Base-by-base conservation (phyloP, 2,888 invertebrate species). In the Lasius fuliginosus region DNA sequence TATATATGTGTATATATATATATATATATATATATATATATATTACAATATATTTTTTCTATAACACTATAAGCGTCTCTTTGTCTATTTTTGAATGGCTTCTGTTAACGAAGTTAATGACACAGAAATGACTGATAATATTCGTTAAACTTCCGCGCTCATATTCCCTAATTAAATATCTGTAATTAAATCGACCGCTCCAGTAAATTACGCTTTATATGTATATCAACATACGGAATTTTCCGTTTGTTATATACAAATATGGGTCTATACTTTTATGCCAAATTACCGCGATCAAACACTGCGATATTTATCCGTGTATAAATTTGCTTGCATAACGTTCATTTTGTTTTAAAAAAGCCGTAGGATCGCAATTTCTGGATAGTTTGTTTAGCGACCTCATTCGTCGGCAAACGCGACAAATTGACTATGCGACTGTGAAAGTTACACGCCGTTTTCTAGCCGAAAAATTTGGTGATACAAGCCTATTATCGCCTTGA, bases 51-150 rank as follows among this genome's bases (percentile, higher is more conserved):
- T 27, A 27, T 18, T 62, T 49, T 18, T 62, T 60, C 8, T 30
- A 42, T 74, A 12, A 67, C 1, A 27, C 0, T 67, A 49, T 53
- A 36, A 75, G 30, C 15, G 8, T n/a, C 42, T 62, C 4, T 23
- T 42, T 27, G 6, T 8, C 23, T 23, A 27, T 27, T 30, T 8
- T 76, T 76, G 67, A n/a, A 40, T 53, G 27, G 53, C 53, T 53
- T 67, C 76, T 40, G 42, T 76, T 76, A 76, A 76, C 36, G 12
- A 67, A 68, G 9, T 76, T 76, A 76, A 67, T 27, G 23, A 67
- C n/a, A 53, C 30, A 67, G 18, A 53, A 67, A 67, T 67, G 18
- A 53, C n/a, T 67, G 67, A n/a, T 30, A 15, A 62, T 33, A 64
- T 46, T 75, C 33, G 64, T 75, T 53, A 12, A 9, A 8, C 53